Conservation (phyloP, 2,113 vertebrate genomes). For the Boleophthalmus pectinirostris region DNA sequence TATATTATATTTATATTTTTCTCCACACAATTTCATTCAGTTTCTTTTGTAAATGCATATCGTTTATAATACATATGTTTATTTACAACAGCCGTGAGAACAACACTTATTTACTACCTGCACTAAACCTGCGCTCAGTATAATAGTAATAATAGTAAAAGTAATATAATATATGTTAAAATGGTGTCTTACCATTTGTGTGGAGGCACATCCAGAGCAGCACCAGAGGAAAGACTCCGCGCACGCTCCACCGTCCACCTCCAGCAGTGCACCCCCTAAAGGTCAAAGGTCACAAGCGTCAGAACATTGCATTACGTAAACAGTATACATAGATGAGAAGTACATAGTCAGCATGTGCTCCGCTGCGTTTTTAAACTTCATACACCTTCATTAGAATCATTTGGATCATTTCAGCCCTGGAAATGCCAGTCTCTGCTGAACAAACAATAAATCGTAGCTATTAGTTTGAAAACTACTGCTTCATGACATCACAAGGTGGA, state of each 20-base stretch:
- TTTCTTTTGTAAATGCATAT: too few species aligned
- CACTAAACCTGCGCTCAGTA: background rate
- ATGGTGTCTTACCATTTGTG: slow-evolving; percentile 75
- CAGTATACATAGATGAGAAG: background rate
- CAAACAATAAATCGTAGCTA: too few species aligned
- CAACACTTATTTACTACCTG: background rate
- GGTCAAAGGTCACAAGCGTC: background rate
- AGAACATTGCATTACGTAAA: background rate
- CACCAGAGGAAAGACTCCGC: slow-evolving; percentile 66
- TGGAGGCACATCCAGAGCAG: slow-evolving; percentile 67
- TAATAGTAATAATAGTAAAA: background rate
- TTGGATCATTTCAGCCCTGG: too few species aligned
- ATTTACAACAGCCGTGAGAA: background rate
- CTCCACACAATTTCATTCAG: too few species aligned
- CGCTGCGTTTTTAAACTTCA: too few species aligned
- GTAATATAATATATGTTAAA: too few species aligned
- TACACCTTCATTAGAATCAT: too few species aligned
- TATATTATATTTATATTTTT: too few species aligned
- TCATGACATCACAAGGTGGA: too few species aligned
- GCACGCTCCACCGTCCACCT: slow-evolving; percentile 84
- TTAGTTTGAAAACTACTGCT: too few species aligned
- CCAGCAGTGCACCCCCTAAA: slow-evolving; percentile 83
- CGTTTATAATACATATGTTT: too few species aligned
- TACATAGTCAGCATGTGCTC: background rate
- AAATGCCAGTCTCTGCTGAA: too few species aligned